Evolutionary conservation across 2,797 vertebrate species (phyloP), one percentile per base, ranked within the genome.

Genomic region (Ispidina lecontei): DNA sequence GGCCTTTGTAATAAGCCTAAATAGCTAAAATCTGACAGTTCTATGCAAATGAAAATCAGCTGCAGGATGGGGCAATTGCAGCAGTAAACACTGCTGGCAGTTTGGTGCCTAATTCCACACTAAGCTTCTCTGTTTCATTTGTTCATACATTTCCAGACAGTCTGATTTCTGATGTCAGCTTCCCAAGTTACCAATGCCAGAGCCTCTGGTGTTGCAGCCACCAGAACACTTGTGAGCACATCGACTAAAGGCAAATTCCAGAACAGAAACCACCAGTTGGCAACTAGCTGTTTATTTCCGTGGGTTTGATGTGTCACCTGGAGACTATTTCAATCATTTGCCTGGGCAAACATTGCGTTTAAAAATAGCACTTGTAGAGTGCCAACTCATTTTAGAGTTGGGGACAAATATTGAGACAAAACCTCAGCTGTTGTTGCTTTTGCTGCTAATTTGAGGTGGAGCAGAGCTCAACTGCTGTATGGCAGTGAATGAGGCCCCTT

Each of bases 401-500:
- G 96, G 95, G 95, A 97, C 97, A 98, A 97, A 97, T 97, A 97
- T 93, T 97, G 95, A 97, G 97, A 97, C 96, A 96, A 96, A 96
- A 96, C 51, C 95, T 91, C 97, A 97, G 96, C 96, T 97, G 97
- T 96, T 97, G 23, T 5, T 97, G 96, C 96, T 97, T 96, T 96
- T 94, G 93, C 97, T 96, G 96, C 97, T 98, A 97, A 97, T 97
- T 97, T 86, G 96, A 97, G 97, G 97, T 97, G 97, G 63, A 95
- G 83, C 93, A 20, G 95, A 93, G 93, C 94, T 94, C 69, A 56
- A 49, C 94, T 96, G 95, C 96, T 94, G 59, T 72, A 54, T 89
- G 90, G 89, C 96, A 93, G 84, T 90, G 97, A 96, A 82, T 91
- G 56, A 94, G 87, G 94, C 95, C 95, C 94, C 96, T 97, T 84